A percentile compares a stretch with the other conserved stretches of the same genome.
Conservation (phyloP, 2,888 invertebrate species). For the Pheosia gnoma region DNA sequence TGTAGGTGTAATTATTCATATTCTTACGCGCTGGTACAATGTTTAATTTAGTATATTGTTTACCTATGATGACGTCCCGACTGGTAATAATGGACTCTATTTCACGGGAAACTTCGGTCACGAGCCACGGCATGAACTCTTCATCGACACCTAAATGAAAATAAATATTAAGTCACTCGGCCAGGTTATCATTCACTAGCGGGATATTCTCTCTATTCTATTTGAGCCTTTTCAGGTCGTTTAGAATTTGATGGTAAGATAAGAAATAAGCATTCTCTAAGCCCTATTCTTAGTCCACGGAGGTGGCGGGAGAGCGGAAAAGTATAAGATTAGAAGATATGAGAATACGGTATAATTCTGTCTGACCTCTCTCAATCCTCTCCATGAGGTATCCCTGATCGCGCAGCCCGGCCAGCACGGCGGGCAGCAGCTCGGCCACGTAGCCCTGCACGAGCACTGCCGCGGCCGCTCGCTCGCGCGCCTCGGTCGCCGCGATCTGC, state of each 20-base stretch:
- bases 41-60: no score
- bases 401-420: conserved; percentile 91
- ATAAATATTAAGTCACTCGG: not conserved
- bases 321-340: not conserved
- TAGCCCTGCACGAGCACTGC: conserved; percentile 93
- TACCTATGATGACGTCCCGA: conserved; percentile 88
- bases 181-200: not conserved
- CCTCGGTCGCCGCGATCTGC: conserved; percentile 86
- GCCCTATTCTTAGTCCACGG: not conserved
- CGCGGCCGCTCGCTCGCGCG: conserved; percentile 92
- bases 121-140: conserved; percentile 94
- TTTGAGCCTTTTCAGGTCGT: no score
- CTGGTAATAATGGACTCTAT: conserved; percentile 92
- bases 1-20: no score
- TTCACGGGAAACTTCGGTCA: conserved; percentile 91
- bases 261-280: no score
- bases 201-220: no score
- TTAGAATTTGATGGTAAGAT: no score
- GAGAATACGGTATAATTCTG: not conserved
- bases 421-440: conserved; percentile 93
- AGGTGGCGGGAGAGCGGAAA: not conserved
- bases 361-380: conserved; percentile 82
- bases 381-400: conserved; percentile 88
- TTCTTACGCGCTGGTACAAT: no score
- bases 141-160: conserved; percentile 90